A percentile compares a stretch with the other conserved stretches of the same genome.
phyloP scores from a whole-genome alignment of 2,888 invertebrate genomes.

The Lithophane leautieri region DNA sequence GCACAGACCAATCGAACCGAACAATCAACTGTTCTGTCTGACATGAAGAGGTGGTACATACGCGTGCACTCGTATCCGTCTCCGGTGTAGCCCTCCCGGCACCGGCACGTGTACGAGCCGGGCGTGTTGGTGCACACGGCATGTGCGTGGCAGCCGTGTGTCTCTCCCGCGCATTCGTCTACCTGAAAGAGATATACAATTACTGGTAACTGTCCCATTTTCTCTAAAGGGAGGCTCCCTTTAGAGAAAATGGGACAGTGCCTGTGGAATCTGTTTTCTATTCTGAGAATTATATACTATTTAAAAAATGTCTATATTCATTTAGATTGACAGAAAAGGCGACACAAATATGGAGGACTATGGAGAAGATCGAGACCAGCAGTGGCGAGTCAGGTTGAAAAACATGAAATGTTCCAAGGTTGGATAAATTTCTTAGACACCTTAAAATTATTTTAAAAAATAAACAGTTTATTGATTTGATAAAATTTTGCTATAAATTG shows the following conservation, averaged over 20 bases:
- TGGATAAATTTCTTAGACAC: neutral
- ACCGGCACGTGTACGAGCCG: slow-evolving; percentile 94
- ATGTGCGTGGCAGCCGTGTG: slow-evolving; percentile 93
- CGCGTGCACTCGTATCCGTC: slow-evolving; percentile 95
- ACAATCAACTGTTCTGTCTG: neutral
- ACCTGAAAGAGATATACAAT: slow-evolving; percentile 77
- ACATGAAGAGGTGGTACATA: slow-evolving; percentile 84
- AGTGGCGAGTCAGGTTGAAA: too few species aligned
- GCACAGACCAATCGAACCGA: neutral
- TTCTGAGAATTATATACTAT: neutral
- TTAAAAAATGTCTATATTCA: too few species aligned
- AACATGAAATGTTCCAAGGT: neutral
- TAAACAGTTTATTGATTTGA: too few species aligned
- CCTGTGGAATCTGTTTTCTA: neutral
- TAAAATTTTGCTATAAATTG: too few species aligned
- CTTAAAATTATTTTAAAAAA: too few species aligned
- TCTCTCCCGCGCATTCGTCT: slow-evolving; percentile 94
- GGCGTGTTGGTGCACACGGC: slow-evolving; percentile 95
- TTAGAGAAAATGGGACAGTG: too few species aligned
- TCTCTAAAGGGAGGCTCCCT: too few species aligned
- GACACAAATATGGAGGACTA: too few species aligned
- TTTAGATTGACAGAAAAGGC: too few species aligned
- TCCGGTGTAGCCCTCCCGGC: slow-evolving; percentile 92
- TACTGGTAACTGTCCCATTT: neutral
- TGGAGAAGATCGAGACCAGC: too few species aligned